Evolutionary conservation across 2,888 invertebrate genomes (phyloP), one percentile per base, ranked within the genome.

Genomic region (Volucella bombylans): DNA sequence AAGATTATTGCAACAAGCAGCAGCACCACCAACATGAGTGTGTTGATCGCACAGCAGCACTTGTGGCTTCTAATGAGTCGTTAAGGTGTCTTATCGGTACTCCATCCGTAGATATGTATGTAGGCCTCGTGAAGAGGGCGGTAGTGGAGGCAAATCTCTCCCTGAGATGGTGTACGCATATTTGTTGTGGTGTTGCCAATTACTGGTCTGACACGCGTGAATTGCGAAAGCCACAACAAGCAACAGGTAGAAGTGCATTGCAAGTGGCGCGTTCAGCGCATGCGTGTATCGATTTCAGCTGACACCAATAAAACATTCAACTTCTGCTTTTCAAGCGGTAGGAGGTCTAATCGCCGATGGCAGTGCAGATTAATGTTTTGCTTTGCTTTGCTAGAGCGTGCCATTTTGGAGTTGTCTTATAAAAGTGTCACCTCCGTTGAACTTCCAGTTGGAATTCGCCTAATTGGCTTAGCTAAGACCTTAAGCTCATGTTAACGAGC

Each of bases 51-150:
- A 54, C 69, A 59, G 74, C 74, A 67, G 61, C 71, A 57, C 69
- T 69, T 69, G 64, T 39, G 61, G 65, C 49, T 72, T 85, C 76
- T 81, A 74, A 85, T 85, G 76, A 85, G 80, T 11, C 71, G 59
- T 45, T 61, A 76, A 72, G 85, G 81, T 83, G 83, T 80, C 65
- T 80, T 83, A 83, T 83, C 82, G 82, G 64, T 38, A 31, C 57
- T n/a, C 54, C 65, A 65, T 74, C 15, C 15, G 11, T 11, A 18
- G 77, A 76, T 76, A 23, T 23, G 18, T 81, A 61, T 15, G 55
- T 23, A 23, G 23, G 23, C 23, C 4, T 49, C 11, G 61, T 18
- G 82, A 69, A 59, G 57, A 45, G 64, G 57, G 52, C 54, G 72
- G 64, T 23, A 12, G 12, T 15, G 14, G 18, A 62, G 43, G 31